Conservation (phyloP, 2,888 invertebrate genomes). For the Eupithecia tripunctaria region DNA sequence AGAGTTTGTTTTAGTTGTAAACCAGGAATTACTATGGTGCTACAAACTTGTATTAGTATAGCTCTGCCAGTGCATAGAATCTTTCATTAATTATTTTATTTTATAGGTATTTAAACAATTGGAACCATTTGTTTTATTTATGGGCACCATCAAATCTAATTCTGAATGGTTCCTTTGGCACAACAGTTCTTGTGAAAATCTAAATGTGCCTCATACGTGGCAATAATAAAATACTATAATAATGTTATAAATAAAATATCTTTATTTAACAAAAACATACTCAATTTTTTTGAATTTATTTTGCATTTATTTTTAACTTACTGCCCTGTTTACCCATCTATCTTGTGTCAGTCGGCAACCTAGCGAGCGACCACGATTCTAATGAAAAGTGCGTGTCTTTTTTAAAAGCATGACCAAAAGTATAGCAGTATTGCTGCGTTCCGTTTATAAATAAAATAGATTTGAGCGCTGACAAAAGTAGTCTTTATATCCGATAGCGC, state of each 20-base stretch:
- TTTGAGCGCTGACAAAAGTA: no score
- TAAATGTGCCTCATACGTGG: background rate
- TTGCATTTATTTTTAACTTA: slow-evolving; percentile 46
- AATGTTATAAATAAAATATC: background rate
- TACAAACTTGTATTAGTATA: slow-evolving; percentile 12
- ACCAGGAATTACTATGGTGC: slow-evolving; percentile 29
- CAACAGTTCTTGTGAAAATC: background rate
- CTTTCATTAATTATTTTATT: background rate
- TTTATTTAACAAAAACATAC: slow-evolving; percentile 7
- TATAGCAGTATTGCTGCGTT: no score
- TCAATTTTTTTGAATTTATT: slow-evolving; percentile 32
- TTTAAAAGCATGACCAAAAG: background rate
- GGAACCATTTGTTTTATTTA: background rate
- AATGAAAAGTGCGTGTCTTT: background rate
- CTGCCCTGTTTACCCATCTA: slow-evolving; percentile 22
- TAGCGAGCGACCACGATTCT: background rate
- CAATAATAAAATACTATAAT: background rate
- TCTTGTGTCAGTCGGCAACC: slow-evolving; percentile 22
- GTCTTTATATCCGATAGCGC: no score
- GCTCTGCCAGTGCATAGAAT: slow-evolving; percentile 8
- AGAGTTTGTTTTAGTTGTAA: slow-evolving; percentile 16
- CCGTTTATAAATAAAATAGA: no score
- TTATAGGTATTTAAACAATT: background rate
- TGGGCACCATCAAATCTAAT: background rate
- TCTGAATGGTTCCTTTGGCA: no score